Conservation (phyloP, 2,888 invertebrate species). For the Eupithecia tripunctaria region DNA sequence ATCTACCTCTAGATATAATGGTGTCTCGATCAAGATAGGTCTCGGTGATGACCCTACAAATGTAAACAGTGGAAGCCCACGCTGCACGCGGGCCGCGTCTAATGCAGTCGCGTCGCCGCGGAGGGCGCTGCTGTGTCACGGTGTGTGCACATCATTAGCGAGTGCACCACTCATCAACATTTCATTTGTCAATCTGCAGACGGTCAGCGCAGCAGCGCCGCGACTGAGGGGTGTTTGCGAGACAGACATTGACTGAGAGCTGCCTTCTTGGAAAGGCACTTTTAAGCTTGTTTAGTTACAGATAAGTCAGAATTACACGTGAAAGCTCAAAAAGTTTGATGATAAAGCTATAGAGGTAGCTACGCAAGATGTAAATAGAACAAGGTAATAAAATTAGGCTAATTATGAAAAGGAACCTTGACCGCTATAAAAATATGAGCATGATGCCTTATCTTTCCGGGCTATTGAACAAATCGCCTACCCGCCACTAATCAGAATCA, state of each 20-base stretch:
- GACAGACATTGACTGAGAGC: background rate
- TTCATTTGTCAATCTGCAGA: conserved; percentile 72
- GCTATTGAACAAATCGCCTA: conserved; percentile 35
- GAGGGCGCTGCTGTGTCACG: conserved; percentile 53
- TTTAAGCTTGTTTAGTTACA: background rate
- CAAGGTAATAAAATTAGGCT: background rate
- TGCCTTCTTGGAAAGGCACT: background rate
- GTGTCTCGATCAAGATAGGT: background rate
- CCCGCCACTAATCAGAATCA: conserved; percentile 47
- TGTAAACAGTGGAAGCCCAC: conserved; percentile 22
- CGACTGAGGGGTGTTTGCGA: background rate
- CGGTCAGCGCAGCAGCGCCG: conserved; percentile 26
- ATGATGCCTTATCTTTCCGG: conserved; percentile 30
- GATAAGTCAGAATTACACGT: background rate
- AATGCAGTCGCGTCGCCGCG: conserved; percentile 42
- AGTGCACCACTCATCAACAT: conserved; percentile 66
- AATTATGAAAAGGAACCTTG: conserved; percentile 14
- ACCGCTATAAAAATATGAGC: conserved; percentile 30
- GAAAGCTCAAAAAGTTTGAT: background rate
- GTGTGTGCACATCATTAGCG: conserved; percentile 65
- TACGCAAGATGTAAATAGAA: background rate
- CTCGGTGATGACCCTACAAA: conserved; percentile 28
- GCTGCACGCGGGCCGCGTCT: conserved; percentile 38
- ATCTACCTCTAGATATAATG: background rate
- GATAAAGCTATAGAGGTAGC: background rate